phyloP scores from a whole-genome alignment of 1,140 invertebrate species.

The Homarus americanus region DNA sequence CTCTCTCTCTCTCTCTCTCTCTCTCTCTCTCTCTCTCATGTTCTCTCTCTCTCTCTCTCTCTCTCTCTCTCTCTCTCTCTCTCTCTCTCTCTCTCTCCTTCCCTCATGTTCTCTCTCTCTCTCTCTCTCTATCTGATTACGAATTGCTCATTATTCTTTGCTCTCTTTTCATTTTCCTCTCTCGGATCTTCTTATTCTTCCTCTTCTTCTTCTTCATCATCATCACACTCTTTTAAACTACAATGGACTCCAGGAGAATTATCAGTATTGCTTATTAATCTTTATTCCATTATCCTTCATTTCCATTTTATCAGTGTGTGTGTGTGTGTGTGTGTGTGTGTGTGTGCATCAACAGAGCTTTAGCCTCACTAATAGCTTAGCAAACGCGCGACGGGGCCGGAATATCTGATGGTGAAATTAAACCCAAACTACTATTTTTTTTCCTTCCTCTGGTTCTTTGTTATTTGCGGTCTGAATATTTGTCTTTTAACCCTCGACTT shows the following conservation, averaged over 20 bases:
- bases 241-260: too few relatives aligned
- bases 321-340: conserved; percentile 22
- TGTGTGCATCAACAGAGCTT: conserved; percentile 22
- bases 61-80: conserved; percentile 10
- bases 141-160: background rate
- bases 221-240: too few relatives aligned
- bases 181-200: background rate
- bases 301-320: background rate
- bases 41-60: background rate
- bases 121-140: background rate
- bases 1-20: conserved; percentile 2
- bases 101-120: too few relatives aligned
- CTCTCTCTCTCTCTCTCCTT: background rate
- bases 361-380: conserved; percentile 59
- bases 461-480: conserved; percentile 51
- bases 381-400: conserved; percentile 32
- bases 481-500: conserved; percentile 33
- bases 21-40: background rate
- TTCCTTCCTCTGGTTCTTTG: conserved; percentile 23
- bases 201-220: too few relatives aligned
- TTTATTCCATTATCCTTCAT: too few relatives aligned
- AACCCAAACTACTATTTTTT: conserved; percentile 44
- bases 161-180: conserved; percentile 2
- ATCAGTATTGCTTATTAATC: too few relatives aligned
- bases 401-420: conserved; percentile 65